Conservation (phyloP, 2,113 vertebrate species). For the Orthonyx spaldingii region DNA sequence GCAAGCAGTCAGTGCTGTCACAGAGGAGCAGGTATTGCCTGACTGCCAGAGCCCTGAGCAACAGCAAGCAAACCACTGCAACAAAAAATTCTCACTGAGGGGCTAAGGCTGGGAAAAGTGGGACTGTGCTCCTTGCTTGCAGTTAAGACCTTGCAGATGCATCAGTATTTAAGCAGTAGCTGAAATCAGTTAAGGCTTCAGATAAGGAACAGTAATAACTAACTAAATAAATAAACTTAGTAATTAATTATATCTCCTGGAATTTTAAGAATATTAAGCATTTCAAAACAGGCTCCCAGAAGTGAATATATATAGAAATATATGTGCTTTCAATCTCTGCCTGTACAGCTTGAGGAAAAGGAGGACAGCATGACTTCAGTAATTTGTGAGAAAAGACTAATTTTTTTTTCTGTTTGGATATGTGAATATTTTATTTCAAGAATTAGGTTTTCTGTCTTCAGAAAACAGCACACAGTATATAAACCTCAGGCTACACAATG, state of each 20-base stretch:
- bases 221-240: background rate
- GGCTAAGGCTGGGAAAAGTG: background rate
- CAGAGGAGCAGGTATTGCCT: background rate
- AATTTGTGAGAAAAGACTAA: background rate
- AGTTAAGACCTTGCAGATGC: background rate
- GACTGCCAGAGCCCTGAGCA: background rate
- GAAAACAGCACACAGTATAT: background rate
- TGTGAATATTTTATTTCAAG: background rate
- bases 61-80: background rate
- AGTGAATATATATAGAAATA: fast-evolving
- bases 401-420: background rate
- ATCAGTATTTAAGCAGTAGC: background rate
- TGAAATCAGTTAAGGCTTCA: background rate
- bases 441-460: background rate
- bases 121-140: background rate
- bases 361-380: background rate
- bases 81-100: background rate
- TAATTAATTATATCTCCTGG: background rate
- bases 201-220: background rate
- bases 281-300: background rate
- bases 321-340: background rate
- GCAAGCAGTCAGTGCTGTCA: background rate
- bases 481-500: conserved; percentile 13
- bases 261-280: background rate
- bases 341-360: background rate